Base-by-base conservation (phyloP, 2,113 vertebrate genomes). In the Tenebrosternarchus preto region DNA sequence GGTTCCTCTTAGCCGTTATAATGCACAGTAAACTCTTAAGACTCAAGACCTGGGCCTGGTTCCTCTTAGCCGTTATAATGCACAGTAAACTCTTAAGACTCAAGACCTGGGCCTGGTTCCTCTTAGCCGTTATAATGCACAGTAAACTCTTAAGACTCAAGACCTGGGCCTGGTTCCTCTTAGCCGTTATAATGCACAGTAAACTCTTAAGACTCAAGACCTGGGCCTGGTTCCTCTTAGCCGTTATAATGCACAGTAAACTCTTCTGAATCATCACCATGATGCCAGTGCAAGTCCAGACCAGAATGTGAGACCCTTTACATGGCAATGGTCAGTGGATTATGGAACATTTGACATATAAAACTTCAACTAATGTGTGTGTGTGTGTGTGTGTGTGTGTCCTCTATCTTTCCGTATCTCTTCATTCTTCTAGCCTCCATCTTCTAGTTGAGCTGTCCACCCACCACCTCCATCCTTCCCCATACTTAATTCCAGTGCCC, bases 401-500 rank as follows among this genome's bases (percentile, higher is more conserved):
- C 9, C 43, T 15, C 43, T 12, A 2, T 15, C 43, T 50, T 46
- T 4, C 11, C 5, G 39, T 11, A 50, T 57, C 50, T 57, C 66
- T 43, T 53, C 64, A 70, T 22, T 46, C 16, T 22, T 31, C 57
- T 39, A 29, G 6, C 33, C 33, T 36, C 33, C 76, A 75, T 55
- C 1, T 25, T 67, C 46, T 72, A 36, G 57, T 59, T 60, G 19
- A 24, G 17, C 9, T 46, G 27, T 24, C 36, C 50, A 11, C 39
- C 15, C 55, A n/a, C 17, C 25, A 5, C 20, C 25, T 50, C 64
- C 71, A 43, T 80, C 75, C 20, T 50, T 70, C 16, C 1, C 53
- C 73, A 50, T 50, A 50, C 67, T n/a, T 77, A 72, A 59, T 78
- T 76, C 61, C 73, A 72, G 61, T 60, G 55, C 39, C 77, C 60